Conservation (phyloP, 23 tunicate species). For the Trididemnum clinides region DNA sequence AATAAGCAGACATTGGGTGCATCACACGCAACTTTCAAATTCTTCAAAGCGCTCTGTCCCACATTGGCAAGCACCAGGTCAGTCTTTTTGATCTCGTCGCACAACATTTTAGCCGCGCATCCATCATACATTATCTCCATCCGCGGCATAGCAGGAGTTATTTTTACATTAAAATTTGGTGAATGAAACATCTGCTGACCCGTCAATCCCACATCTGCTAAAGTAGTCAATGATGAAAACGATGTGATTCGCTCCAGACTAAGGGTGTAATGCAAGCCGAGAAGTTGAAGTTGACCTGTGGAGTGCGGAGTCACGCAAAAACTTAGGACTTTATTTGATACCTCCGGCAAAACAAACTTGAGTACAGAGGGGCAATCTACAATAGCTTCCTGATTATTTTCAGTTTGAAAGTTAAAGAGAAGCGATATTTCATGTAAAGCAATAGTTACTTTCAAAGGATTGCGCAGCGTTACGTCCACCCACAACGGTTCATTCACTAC, state of each 20-base stretch:
- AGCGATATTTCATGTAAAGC: conserved; percentile 21
- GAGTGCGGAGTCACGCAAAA: conserved; percentile 28
- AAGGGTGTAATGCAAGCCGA: conserved; percentile 46
- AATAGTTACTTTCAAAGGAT: conserved; percentile 43
- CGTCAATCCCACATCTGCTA: conserved; percentile 22
- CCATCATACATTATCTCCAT: conserved; percentile 22
- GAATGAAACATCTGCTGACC: conserved; percentile 54
- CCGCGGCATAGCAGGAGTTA: conserved; percentile 60
- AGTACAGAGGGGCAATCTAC: conserved; percentile 19
- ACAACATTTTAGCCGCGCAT: conserved; percentile 38
- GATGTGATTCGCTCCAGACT: conserved; percentile 1
- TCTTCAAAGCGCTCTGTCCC: conserved; percentile 38
- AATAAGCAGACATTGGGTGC: conserved; percentile 25
- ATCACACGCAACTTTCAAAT: conserved; percentile 52
- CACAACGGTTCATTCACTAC: conserved; percentile 32
- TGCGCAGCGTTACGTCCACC: conserved; percentile 45
- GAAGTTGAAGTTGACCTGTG: conserved; percentile 22
- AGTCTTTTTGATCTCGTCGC: conserved; percentile 48
- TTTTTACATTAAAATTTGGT: conserved; percentile 8
- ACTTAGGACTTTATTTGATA: background rate
- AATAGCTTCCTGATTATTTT: background rate
- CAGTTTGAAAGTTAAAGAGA: background rate
- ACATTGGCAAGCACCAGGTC: conserved; percentile 45
- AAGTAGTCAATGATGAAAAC: conserved; percentile 21
- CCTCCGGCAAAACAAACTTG: conserved; percentile 29